phyloP scores from a whole-genome alignment of 2,888 invertebrate genomes.

The Brachynemurus nebulosus region DNA sequence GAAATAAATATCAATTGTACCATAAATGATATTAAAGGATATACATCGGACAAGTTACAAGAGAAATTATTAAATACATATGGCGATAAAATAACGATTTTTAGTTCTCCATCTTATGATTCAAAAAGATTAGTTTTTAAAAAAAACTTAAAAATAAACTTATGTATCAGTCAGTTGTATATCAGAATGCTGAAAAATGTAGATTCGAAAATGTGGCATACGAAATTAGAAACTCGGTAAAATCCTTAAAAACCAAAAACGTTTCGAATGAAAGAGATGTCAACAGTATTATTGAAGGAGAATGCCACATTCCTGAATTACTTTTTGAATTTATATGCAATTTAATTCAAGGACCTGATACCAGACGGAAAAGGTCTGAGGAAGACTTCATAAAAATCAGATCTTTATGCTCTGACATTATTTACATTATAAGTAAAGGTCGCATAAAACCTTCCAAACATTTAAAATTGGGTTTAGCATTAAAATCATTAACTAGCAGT shows the following conservation, averaged over 20 bases:
- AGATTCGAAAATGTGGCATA: not conserved
- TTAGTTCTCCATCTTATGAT: not conserved
- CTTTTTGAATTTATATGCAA: conserved; percentile 1
- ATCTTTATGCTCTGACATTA: conserved; percentile 10
- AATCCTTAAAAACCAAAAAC: not conserved
- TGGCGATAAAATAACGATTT: not conserved
- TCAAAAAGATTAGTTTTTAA: too few relatives aligned
- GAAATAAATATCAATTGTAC: not conserved
- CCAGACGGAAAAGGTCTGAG: not conserved
- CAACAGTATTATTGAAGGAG: not conserved
- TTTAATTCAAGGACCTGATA: not conserved
- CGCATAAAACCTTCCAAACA: conserved; percentile 14
- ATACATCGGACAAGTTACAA: not conserved
- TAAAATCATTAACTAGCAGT: not conserved
- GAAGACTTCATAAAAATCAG: conserved; percentile 7
- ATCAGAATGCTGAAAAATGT: not conserved
- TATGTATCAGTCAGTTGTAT: not conserved
- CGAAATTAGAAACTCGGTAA: not conserved
- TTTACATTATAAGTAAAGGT: conserved; percentile 9
- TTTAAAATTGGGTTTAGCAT: conserved; percentile 5
- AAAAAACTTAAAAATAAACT: not conserved
- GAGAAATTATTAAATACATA: not conserved
- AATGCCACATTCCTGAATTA: not conserved
- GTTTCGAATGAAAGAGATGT: not conserved
- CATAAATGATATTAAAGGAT: not conserved